Percentiles rank a stretch among this genome's conserved stretches.
phyloP scores from a whole-genome alignment of 2,888 invertebrate genomes.

The Lamellibrachia columna region DNA sequence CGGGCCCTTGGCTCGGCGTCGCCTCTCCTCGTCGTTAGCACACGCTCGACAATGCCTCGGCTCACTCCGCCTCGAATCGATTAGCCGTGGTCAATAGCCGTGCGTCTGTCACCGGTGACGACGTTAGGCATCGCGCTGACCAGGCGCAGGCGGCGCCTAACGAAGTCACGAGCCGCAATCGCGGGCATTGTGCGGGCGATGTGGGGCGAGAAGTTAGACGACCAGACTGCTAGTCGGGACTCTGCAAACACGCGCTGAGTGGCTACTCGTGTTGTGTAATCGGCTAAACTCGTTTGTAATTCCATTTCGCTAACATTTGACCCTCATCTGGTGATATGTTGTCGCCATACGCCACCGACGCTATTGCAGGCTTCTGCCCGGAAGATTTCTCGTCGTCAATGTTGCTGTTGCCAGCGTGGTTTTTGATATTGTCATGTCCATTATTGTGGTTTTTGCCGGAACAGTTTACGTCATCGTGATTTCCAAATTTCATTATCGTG shows the following conservation, averaged over 20 bases:
- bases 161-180: slow-evolving; percentile 9
- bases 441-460: not conserved
- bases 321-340: slow-evolving; percentile 16
- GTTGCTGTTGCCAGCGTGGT: too few species aligned
- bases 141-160: not conserved
- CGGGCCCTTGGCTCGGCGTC: not conserved
- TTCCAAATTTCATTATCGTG: not conserved
- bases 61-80: slow-evolving; percentile 1
- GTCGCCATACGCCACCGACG: not conserved
- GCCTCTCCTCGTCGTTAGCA: not conserved
- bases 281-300: not conserved
- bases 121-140: slow-evolving; percentile 3
- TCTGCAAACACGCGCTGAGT: not conserved
- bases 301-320: slow-evolving; percentile 6
- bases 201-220: not conserved
- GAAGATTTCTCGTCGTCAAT: not conserved
- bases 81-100: not conserved
- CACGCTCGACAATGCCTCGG: not conserved
- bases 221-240: not conserved
- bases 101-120: slow-evolving; percentile 16
- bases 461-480: too few species aligned
- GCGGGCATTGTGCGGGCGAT: not conserved
- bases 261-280: not conserved
- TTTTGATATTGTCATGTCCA: not conserved
- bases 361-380: not conserved